Conservation (phyloP, 2,113 vertebrate genomes). For the Corythornis vintsioides region DNA sequence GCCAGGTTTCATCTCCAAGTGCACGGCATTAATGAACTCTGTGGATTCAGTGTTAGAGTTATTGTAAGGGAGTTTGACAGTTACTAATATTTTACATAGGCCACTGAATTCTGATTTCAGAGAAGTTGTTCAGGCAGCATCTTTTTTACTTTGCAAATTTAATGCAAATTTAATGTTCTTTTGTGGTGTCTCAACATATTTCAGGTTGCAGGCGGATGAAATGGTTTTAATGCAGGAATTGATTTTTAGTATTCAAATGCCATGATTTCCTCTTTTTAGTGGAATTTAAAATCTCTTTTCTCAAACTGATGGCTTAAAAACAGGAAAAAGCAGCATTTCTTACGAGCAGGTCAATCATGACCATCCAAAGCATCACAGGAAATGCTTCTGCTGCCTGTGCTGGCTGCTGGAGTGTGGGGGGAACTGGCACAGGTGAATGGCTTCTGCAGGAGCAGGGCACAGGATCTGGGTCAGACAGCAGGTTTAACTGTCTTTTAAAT, state of each 20-base stretch:
- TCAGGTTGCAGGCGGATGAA: not conserved
- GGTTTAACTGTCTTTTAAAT: not conserved
- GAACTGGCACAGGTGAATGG: not conserved
- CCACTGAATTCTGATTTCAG: conserved; percentile 17
- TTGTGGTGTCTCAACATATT: not conserved
- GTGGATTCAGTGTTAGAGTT: not conserved
- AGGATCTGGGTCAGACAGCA: not conserved
- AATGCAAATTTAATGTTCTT: conserved; percentile 42
- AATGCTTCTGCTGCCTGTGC: not conserved
- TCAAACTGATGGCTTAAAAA: not conserved
- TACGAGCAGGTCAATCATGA: not conserved
- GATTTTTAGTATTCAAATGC: not conserved
- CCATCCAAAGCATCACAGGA: not conserved
- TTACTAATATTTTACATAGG: conserved; percentile 28
- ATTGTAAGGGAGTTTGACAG: conserved; percentile 14
- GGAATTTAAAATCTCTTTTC: not conserved
- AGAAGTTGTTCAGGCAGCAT: not conserved
- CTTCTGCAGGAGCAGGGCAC: not conserved
- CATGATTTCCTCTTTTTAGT: not conserved
- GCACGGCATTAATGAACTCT: not conserved
- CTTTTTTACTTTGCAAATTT: conserved; percentile 8
- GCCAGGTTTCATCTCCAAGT: conserved; percentile 33
- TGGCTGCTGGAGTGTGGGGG: fast-evolving
- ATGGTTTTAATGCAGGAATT: not conserved
- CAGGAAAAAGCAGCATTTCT: not conserved